Evolutionary conservation across 2,888 invertebrate genomes (phyloP).

Genomic region (Nephrotoma flavescens): DNA sequence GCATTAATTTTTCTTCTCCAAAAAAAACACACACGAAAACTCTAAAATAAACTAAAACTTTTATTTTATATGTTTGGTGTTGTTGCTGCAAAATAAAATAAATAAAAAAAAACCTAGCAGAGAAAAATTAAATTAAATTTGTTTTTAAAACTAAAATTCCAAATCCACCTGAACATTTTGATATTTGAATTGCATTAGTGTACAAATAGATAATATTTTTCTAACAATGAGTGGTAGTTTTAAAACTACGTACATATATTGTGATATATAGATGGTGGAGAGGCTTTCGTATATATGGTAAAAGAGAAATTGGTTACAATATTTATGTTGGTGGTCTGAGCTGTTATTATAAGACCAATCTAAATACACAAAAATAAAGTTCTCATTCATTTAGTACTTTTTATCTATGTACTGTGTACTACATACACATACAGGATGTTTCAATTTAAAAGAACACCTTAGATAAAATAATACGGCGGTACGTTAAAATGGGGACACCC

Average conservation of each 20-base stretch:
- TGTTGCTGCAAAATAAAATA: neutral
- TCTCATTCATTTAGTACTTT: neutral
- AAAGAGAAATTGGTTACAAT: neutral
- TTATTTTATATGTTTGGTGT: neutral
- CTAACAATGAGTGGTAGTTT: neutral
- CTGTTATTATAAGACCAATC: neutral
- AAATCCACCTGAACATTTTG: neutral
- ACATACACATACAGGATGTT: no score
- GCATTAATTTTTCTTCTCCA: neutral
- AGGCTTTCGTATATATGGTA: neutral
- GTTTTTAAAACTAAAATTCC: neutral
- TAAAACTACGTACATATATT: neutral
- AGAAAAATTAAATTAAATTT: neutral
- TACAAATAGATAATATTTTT: neutral
- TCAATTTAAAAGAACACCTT: no score
- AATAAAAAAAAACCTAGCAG: neutral
- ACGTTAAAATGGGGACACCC: no score
- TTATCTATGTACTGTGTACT: neutral
- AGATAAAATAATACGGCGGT: no score
- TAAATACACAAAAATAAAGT: neutral
- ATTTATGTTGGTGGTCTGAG: neutral
- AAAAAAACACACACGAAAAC: neutral
- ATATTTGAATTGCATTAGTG: neutral
- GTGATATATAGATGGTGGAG: neutral
- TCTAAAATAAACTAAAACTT: neutral